phyloP scores from a whole-genome alignment of 2,113 vertebrate species.

The Heteronetta atricapilla region DNA sequence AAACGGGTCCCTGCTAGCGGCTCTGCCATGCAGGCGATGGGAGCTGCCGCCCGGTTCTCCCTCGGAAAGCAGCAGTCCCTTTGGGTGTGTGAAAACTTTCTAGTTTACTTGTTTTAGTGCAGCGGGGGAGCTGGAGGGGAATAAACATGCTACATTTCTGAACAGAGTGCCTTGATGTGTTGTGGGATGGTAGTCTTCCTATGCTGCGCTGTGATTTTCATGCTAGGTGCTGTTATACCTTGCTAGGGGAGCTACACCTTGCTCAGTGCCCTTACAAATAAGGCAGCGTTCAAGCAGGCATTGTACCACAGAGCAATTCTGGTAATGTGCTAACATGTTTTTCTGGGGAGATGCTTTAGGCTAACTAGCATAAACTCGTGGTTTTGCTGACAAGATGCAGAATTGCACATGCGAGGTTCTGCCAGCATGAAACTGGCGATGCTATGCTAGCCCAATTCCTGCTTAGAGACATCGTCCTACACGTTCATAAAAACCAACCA shows the following conservation, averaged over 20 bases:
- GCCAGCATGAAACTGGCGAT: not conserved
- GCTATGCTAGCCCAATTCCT: not conserved
- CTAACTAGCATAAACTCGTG: not conserved
- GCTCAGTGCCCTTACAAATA: no score
- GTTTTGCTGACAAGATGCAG: not conserved
- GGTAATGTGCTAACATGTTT: not conserved
- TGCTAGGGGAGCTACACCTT: no score
- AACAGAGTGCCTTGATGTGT: not conserved
- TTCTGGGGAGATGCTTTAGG: not conserved
- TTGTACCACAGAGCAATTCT: not conserved
- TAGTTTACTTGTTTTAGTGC: not conserved
- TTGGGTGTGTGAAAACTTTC: not conserved
- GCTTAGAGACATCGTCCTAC: accelerated
- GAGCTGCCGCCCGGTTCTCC: not conserved
- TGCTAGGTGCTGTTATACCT: no score
- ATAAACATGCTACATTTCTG: not conserved
- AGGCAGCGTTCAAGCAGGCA: not conserved
- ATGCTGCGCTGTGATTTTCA: accelerated
- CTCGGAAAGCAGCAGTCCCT: accelerated
- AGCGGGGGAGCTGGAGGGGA: not conserved
- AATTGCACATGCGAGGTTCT: not conserved
- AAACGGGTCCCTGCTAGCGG: not conserved
- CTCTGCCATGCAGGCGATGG: not conserved
- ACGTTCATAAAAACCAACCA: not conserved
- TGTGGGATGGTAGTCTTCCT: not conserved